These are phyloP conservation scores for Drosophila fulvimacula DNA, from an alignment of 2,888 invertebrate species.

Conservation along the genomic window DNA sequence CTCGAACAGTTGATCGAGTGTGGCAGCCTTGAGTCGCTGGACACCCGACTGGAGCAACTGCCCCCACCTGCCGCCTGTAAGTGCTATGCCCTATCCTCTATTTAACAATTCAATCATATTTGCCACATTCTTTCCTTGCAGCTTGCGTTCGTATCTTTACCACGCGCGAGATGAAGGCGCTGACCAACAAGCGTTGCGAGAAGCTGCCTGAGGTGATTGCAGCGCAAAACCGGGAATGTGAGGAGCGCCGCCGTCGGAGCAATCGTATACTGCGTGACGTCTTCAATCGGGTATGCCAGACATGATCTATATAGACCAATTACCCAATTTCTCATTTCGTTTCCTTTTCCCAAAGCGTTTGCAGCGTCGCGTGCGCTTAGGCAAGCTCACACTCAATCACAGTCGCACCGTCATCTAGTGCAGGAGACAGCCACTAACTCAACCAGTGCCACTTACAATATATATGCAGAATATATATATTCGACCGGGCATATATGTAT, in stretches of 20 bases:
- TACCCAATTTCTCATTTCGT: neutral
- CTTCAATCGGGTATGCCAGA: slow-evolving; percentile 88
- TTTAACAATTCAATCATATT: neutral
- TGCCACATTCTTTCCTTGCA: slow-evolving; percentile 56
- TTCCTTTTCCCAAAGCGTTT: slow-evolving; percentile 72
- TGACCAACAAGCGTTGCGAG: slow-evolving; percentile 88
- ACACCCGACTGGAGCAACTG: slow-evolving; percentile 73
- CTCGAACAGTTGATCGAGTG: slow-evolving; percentile 80
- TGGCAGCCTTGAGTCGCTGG: slow-evolving; percentile 76
- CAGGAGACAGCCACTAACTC: neutral
- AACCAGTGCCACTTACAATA: neutral
- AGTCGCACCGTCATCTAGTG: slow-evolving; percentile 82
- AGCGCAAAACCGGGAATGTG: slow-evolving; percentile 87
- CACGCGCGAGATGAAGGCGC: slow-evolving; percentile 87
- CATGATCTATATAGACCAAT: neutral
- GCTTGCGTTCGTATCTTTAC: slow-evolving; percentile 86
- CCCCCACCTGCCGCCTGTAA: slow-evolving; percentile 84
- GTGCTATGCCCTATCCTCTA: neutral
- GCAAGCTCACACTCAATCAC: slow-evolving; percentile 82
- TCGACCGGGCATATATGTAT: neutral
- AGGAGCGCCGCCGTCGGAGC: slow-evolving; percentile 88
- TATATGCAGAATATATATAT: neutral
- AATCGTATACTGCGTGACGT: slow-evolving; percentile 91
- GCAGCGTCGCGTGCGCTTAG: slow-evolving; percentile 82
- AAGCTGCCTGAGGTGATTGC: slow-evolving; percentile 90